Percentiles rank a stretch among this genome's conserved stretches.
phyloP scores from a whole-genome alignment of 2,797 vertebrate species.

The Agapornis canus region DNA sequence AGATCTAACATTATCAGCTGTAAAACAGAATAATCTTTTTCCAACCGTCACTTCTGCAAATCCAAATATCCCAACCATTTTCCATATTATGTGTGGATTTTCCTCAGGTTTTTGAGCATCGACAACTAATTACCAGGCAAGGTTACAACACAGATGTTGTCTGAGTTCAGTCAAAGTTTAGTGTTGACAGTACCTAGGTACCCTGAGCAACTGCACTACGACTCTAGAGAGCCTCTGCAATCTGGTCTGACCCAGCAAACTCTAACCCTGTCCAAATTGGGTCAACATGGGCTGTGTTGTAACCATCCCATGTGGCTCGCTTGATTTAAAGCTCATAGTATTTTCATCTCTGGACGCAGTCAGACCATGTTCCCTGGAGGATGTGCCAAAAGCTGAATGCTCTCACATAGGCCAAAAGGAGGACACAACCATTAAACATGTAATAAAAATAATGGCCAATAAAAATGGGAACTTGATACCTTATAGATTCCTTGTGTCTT shows the following conservation, averaged over 20 bases:
- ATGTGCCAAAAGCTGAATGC: background rate
- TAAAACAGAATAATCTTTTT: background rate
- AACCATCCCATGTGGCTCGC: fast-evolving
- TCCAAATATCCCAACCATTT: background rate
- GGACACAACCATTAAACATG: background rate
- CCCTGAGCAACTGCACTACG: background rate
- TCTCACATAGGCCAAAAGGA: background rate
- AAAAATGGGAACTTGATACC: background rate
- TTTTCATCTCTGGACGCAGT: background rate
- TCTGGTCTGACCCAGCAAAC: background rate
- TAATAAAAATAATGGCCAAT: background rate
- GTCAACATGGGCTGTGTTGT: background rate
- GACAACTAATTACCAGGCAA: background rate
- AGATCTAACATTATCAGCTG: background rate
- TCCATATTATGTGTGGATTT: background rate
- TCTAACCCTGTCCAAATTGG: background rate
- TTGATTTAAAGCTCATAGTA: background rate
- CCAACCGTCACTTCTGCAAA: background rate
- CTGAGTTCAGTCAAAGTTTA: background rate
- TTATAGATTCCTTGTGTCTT: background rate
- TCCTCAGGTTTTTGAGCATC: background rate
- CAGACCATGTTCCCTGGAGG: background rate
- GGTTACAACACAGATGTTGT: background rate
- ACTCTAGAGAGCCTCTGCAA: background rate
- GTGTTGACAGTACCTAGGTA: background rate